These are phyloP conservation scores for Euschistus heros DNA, from an alignment of 1,140 invertebrate genomes.

Conservation along the genomic window DNA sequence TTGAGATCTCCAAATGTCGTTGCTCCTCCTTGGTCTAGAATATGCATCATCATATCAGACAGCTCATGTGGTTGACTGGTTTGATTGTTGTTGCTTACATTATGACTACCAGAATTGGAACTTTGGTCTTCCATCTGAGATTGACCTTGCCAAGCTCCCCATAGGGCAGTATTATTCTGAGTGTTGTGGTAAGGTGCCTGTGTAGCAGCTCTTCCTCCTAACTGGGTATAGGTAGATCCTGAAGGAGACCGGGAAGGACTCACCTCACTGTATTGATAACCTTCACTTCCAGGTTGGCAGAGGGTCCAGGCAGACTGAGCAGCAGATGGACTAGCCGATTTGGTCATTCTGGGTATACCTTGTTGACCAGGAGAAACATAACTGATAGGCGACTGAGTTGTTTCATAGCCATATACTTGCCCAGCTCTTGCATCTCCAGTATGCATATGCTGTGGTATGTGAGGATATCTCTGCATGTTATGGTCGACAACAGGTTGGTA, in stretches of 20 bases:
- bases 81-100: background rate
- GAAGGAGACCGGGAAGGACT: constrained; percentile 68
- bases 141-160: constrained; percentile 44
- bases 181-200: constrained; percentile 36
- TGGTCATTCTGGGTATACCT: constrained; percentile 51
- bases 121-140: constrained; percentile 29
- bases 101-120: constrained; percentile 32
- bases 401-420: constrained; percentile 20
- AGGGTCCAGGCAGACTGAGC: constrained; percentile 45
- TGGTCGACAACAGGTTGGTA: constrained; percentile 57
- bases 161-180: background rate
- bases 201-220: constrained; percentile 41
- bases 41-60: constrained; percentile 84
- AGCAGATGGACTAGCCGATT: constrained; percentile 46
- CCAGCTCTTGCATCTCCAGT: background rate
- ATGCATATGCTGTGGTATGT: constrained; percentile 8
- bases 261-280: constrained; percentile 66
- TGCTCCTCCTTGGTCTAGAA: constrained; percentile 67
- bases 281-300: constrained; percentile 29
- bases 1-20: constrained; percentile 79
- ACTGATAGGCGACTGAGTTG: constrained; percentile 20
- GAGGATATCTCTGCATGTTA: constrained; percentile 47
- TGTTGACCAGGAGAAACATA: constrained; percentile 33
- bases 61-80: constrained; percentile 53
- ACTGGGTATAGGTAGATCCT: constrained; percentile 76